Evolutionary conservation across 2,888 invertebrate genomes (phyloP).

Genomic region (Holacanthella duospinosa): DNA sequence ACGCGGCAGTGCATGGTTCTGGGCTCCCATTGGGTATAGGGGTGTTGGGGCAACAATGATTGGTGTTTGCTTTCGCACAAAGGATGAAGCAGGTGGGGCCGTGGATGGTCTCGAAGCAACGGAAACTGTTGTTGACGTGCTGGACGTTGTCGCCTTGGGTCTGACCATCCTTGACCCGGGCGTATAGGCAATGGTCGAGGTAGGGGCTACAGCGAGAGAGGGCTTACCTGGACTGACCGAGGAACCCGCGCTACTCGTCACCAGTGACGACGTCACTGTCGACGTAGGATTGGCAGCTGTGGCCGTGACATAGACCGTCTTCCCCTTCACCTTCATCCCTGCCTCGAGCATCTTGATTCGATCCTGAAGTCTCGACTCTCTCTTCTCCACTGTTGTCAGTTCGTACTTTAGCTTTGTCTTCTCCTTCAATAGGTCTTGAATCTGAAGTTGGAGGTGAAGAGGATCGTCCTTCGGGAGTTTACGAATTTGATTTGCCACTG

Average conservation of each 20-base stretch:
- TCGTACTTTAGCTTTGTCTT: slow-evolving; percentile 6
- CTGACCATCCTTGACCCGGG: background rate
- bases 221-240: background rate
- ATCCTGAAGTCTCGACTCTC: slow-evolving; percentile 1
- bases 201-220: background rate
- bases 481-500: background rate
- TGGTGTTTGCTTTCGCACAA: background rate
- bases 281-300: background rate
- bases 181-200: background rate
- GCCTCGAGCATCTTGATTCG: background rate
- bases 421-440: background rate
- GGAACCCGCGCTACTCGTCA: background rate
- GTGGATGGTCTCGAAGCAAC: background rate
- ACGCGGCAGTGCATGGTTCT: too few species aligned
- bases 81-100: background rate
- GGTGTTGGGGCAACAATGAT: slow-evolving; percentile 5
- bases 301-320: background rate
- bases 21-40: background rate
- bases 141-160: background rate
- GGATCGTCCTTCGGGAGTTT: slow-evolving; percentile 12
- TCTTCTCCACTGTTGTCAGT: slow-evolving; percentile 2
- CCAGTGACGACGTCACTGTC: background rate
- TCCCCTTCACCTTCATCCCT: slow-evolving; percentile 3
- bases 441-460: slow-evolving; percentile 10
- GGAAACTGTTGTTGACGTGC: background rate